Base-by-base conservation (phyloP, 2,113 vertebrate genomes). In the Anguilla japonica region DNA sequence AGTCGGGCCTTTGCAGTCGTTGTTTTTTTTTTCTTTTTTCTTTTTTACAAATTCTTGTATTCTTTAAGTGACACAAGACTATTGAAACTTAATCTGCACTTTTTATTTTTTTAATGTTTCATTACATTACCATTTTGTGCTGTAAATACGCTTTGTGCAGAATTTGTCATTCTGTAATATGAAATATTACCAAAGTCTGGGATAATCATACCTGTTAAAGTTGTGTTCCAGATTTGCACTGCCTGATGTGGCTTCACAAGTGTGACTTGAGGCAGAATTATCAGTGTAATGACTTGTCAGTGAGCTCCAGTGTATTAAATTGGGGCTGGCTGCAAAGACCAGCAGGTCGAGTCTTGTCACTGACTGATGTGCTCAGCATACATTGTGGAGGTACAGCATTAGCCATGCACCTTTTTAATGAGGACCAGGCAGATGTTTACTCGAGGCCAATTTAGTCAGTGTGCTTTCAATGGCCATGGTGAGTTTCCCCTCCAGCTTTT, bases 261-360 rank as follows among this genome's bases (percentile, higher is more conserved):
- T 20, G 18, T 67, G 71, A 75, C 71, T 29, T 13, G 71, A 34
- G 26, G 26, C 71, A n/a, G 56, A 78, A 20, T 78, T 71, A 71
- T 26, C 22, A 41, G 39, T 41, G 41, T 71, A 82, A 83, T 26
- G n/a, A 87, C 41, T 34, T 22, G 41, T 83, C 83, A 5, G 3
- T 22, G 34, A 80, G 29, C 79, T 41, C 79, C 39, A 41, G 39
- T 41, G 18, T 80, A 39, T 80, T 40, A 80, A 80, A 41, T 20
- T 11, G 13, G 84, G 90, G 91, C 71, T 34, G 71, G 89, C 87
- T 88, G 78, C 90, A 91, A 92, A 91, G 90, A 90, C 92, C 89
- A 91, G 85, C 97, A 97, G 95, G 97, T 96, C 95, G 92, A 87
- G 95, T 97, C 97, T 96, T 97, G 97, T 93, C 94, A 91, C 83